Base-by-base conservation (phyloP, 2,113 vertebrate genomes). In the Dasypus novemcinctus region DNA sequence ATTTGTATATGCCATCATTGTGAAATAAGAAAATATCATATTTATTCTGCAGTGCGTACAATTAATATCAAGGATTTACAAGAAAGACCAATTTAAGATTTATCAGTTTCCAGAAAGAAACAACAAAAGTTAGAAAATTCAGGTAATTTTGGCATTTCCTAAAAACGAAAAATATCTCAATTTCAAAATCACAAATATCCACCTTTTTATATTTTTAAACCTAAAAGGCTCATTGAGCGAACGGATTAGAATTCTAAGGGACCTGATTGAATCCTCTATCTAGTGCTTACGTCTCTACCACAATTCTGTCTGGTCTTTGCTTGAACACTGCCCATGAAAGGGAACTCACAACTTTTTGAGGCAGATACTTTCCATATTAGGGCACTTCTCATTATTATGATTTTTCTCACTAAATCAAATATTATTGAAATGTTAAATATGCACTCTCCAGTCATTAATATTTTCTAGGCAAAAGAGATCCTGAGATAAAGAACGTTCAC, bases 371-470 rank as follows among this genome's bases (percentile, higher is more conserved):
- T 66, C 9, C 72, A 68, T 75, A 68, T 89, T 54, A 27, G 13
- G 41, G 7, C 20, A 46, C 17, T 81, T 95, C 4, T 71, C 27
- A 63, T 71, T 17, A 69, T 72, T 90, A 69, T 54, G 38, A 69
- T 27, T 59, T 94, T 93, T 66, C 33, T 6, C 7, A 82, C 33
- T 61, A 36, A 93, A 17, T 81, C 0, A 78, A 78, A 14, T 91
- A 38, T 93, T 95, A 69, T 18, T 63, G 18, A 93, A 63, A 43
- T 86, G 15, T 72, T 96, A 91, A 88, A 15, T 41, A 29, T 76
- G 38, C 21, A 36, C 4, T 86, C 21, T 83, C 20, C 78, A 64
- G 52, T 90, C 31, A 41, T 17, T 76, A 68, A 71, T 4, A 46
- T 88, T 71, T 85, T 81, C 61, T 89, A 63, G 86, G 59, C 43